Conservation (phyloP, 2,797 vertebrate species). For the Cirrhinus molitorella region DNA sequence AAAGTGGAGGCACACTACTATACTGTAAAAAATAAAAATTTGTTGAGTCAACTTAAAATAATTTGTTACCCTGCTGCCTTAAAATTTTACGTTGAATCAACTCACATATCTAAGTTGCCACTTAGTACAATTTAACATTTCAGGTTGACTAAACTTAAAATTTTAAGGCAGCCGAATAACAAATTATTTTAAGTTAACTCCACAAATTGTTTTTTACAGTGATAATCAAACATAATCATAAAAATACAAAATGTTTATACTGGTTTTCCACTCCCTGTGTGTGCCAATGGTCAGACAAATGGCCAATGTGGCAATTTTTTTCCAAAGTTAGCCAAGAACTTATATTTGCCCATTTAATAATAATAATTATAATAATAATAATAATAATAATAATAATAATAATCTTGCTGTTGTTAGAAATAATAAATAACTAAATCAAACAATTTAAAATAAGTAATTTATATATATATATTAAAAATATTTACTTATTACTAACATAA, state of each 20-base stretch:
- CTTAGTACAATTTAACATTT: no score
- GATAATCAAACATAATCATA: neutral
- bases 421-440: neutral
- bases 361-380: neutral
- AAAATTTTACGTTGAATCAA: no score
- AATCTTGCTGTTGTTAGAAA: neutral
- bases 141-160: no score
- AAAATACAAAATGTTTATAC: neutral
- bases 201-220: no score
- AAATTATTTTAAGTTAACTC: no score
- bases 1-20: neutral
- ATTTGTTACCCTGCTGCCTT: no score
- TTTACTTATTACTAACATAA: neutral
- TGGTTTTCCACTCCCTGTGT: neutral
- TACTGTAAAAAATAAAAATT: no score
- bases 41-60: no score
- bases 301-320: neutral
- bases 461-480: neutral
- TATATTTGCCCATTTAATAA: neutral
- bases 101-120: no score
- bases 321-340: neutral
- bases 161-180: no score
- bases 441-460: neutral
- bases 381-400: neutral
- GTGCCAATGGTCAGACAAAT: neutral